Percentiles rank a stretch among this genome's conserved stretches.
Conservation (phyloP, 2,888 invertebrate species). For the Parthenolecanium corni region DNA sequence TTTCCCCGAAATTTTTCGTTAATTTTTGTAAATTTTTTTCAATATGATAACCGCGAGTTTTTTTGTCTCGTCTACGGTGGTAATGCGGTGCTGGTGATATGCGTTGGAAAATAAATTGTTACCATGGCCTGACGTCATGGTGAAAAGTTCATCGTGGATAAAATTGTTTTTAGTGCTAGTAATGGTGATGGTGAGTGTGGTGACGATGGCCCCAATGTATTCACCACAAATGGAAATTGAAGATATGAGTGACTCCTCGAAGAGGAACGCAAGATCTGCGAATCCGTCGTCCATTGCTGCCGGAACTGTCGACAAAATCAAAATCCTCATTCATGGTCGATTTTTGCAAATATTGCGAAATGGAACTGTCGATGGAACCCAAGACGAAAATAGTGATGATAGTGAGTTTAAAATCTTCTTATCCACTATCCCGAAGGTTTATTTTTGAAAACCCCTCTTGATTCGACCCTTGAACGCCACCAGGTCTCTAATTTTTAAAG, state of each 20-base stretch:
- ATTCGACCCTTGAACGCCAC: too few relatives aligned
- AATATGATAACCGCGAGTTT: conserved; percentile 9
- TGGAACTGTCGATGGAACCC: conserved; percentile 74
- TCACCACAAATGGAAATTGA: conserved; percentile 7
- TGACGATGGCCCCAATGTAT: conserved; percentile 17
- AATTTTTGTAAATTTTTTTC: neutral
- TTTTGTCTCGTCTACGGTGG: neutral
- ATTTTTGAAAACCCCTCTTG: too few relatives aligned
- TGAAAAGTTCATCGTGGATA: conserved; percentile 29
- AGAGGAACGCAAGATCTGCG: conserved; percentile 27
- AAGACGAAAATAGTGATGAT: conserved; percentile 66
- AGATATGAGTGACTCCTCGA: conserved; percentile 2
- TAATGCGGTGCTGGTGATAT: conserved; percentile 15
- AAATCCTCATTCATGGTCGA: conserved; percentile 72
- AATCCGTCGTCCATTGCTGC: conserved; percentile 58
- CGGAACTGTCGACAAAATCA: conserved; percentile 65
- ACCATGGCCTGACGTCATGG: conserved; percentile 31
- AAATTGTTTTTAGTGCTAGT: conserved; percentile 27
- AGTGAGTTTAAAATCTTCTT: too few relatives aligned
- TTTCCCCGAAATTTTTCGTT: too few relatives aligned
- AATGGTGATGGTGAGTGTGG: conserved; percentile 24
- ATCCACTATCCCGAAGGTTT: too few relatives aligned
- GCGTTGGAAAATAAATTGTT: conserved; percentile 26
- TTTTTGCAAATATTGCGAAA: conserved; percentile 71
- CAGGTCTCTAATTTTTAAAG: too few relatives aligned